Evolutionary conservation across 2,113 vertebrate genomes (phyloP).

Genomic region (Alethe diademata): DNA sequence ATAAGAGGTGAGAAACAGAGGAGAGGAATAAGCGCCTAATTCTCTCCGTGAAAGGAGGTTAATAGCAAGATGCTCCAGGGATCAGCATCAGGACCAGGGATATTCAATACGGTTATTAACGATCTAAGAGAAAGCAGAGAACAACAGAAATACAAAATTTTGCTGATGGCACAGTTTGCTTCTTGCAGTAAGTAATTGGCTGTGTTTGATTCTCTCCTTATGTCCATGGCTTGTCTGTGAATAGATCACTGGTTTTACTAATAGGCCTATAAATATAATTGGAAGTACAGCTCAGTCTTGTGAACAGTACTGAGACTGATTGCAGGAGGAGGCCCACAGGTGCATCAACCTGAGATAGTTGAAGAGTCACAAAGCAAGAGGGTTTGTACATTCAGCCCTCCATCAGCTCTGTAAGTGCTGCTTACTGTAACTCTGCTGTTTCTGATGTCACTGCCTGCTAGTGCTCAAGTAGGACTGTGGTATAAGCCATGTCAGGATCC

Average conservation of each 20-base stretch:
- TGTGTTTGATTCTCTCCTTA: neutral
- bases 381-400: neutral
- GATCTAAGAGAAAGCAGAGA: conserved; percentile 50
- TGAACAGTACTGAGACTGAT: conserved; percentile 10
- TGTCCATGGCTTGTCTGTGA: conserved; percentile 19
- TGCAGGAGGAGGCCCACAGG: neutral
- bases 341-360: neutral
- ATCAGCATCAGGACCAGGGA: conserved; percentile 45
- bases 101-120: conserved; percentile 71
- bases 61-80: conserved; percentile 66
- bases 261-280: conserved; percentile 55
- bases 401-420: neutral
- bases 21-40: conserved; percentile 47
- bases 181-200: conserved; percentile 45
- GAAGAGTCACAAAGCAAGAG: neutral
- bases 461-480: neutral
- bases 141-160: conserved; percentile 57
- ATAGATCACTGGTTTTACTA: conserved; percentile 41
- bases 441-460: neutral
- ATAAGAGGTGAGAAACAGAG: conserved; percentile 63
- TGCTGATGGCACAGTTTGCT: conserved; percentile 57
- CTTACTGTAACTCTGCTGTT: neutral
- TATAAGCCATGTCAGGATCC: neutral
- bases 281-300: neutral
- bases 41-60: conserved; percentile 64